phyloP scores from a whole-genome alignment of 2,888 invertebrate genomes.

The Nemotelus nigrinus region DNA sequence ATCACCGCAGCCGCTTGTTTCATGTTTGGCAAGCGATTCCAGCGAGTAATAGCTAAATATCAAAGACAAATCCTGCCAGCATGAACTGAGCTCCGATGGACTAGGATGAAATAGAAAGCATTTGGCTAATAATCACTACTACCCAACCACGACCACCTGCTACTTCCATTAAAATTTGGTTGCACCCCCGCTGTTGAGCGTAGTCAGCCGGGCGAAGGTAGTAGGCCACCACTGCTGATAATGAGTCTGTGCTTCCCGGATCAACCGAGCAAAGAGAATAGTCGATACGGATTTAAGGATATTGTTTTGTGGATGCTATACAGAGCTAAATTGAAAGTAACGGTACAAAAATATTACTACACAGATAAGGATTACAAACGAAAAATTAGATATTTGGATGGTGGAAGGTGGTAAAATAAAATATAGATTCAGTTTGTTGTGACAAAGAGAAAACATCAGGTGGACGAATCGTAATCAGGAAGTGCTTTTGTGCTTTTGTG shows the following conservation, averaged over 20 bases:
- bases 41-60: background rate
- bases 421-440: no score
- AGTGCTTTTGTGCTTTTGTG: no score
- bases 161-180: background rate
- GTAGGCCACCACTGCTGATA: background rate
- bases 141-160: slow-evolving; percentile 32
- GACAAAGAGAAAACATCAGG: no score
- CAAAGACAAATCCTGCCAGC: background rate
- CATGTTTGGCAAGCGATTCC: no score
- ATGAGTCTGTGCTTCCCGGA: background rate
- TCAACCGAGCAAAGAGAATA: background rate
- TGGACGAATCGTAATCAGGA: no score
- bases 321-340: background rate
- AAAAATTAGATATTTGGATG: no score
- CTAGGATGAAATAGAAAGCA: slow-evolving; percentile 7
- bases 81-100: background rate
- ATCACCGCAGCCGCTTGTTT: slow-evolving; percentile 27
- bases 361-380: background rate
- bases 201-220: background rate
- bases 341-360: background rate
- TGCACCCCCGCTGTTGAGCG: background rate
- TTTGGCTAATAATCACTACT: slow-evolving; percentile 14
- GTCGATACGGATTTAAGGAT: slow-evolving; percentile 29
- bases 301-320: slow-evolving; percentile 27
- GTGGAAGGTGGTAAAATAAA: no score